Evolutionary conservation across 2,797 vertebrate species (phyloP), one percentile per base, ranked within the genome.

Genomic region (Sylvilagus floridanus): DNA sequence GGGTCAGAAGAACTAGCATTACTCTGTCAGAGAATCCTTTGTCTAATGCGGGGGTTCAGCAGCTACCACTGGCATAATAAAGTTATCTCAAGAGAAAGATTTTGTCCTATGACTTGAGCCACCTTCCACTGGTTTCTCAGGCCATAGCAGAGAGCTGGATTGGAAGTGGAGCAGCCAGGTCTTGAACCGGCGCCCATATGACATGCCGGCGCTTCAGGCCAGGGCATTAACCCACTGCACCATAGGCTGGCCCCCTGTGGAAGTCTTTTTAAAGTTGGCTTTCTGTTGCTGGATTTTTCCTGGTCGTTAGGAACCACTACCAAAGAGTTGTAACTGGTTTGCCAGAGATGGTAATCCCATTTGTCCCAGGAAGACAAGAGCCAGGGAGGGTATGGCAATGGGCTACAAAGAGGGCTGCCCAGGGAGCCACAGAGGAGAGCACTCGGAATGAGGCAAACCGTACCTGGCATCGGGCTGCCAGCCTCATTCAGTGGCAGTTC

Each of bases 71-170:
- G 42, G 42, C 42, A 47, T 47, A 47, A 65, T 66, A 79, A 62
- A 91, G 81, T 93, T 66, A 90, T 69, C 77, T 66, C 37, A 66
- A 37, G 77, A 62, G 78, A 90, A 24, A 86, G 52, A 87, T 78
- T 37, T 91, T 57, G 26, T 47, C 42, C 42, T 47, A 47, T 47
- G 8, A 47, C 42, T 47, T 47, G 42, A 8, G 8, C 42, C 42
- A 47, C 9, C 42, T 47, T 47, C 42, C 42, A 47, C 42, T 47
- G 42, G 8, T 47, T 47, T 47, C 42, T 47, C 42, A 47, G 42
- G 42, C 42, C 42, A 47, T 47, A 47, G 42, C 42, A 47, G 42
- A 47, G 42, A 47, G 42, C 42, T 47, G 42, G 42, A 47, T 9
- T 47, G 42, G 42, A 47, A 47, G 42, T 47, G 8, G 42, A 47